Conservation (phyloP, 2,113 vertebrate genomes). For the Psilopsiagon aurifrons region DNA sequence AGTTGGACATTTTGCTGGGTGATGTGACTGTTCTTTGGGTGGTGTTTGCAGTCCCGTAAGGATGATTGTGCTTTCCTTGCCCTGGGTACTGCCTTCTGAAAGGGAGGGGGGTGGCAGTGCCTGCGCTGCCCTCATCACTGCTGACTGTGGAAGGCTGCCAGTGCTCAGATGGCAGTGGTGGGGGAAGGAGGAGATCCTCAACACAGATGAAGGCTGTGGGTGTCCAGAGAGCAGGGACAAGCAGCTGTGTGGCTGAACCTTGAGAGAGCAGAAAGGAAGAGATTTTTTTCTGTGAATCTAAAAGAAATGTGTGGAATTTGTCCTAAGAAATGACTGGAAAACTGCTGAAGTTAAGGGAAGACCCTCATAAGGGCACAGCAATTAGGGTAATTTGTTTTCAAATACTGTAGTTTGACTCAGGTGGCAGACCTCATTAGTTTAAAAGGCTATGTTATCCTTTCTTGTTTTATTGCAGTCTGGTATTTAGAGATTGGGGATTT, state of each 20-base stretch:
- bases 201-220: not conserved
- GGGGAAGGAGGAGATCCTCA: not conserved
- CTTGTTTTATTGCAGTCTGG: not conserved
- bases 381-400: not conserved
- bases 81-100: not conserved
- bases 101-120: not conserved
- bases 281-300: not conserved
- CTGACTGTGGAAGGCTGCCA: not conserved
- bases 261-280: not conserved
- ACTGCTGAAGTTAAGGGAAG: not conserved
- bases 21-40: not conserved
- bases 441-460: not conserved
- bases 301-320: not conserved
- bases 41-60: not conserved
- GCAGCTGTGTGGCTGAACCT: not conserved
- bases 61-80: not conserved
- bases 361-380: not conserved
- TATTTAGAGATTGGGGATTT: not conserved
- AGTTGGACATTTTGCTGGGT: fast-evolving
- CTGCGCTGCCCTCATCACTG: not conserved
- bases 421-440: not conserved
- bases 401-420: not conserved
- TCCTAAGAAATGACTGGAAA: not conserved
- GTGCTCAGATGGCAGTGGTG: not conserved
- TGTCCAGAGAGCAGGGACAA: not conserved